A percentile compares a stretch with the other conserved stretches of the same genome.
phyloP scores from a whole-genome alignment of 2,888 invertebrate species.

The Caenorhabditis uteleia region DNA sequence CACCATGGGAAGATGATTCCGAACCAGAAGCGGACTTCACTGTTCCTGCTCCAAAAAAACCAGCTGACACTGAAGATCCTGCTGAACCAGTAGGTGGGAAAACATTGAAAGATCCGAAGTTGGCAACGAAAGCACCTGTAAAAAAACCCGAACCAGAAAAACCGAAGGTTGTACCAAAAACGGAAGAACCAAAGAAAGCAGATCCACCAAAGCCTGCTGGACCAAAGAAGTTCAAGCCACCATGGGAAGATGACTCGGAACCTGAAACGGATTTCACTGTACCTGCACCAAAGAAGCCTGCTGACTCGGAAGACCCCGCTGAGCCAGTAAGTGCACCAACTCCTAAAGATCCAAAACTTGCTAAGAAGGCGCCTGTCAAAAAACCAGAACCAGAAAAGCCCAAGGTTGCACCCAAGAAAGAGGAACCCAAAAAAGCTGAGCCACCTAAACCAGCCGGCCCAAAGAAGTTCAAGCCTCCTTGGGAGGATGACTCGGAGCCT shows the following conservation, averaged over 20 bases:
- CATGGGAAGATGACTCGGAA: conserved; percentile 36
- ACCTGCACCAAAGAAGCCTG: conserved; percentile 26
- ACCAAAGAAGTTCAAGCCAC: conserved; percentile 34
- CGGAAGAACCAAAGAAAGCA: conserved; percentile 9
- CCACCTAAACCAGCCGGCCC: conserved; percentile 6
- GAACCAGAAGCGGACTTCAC: conserved; percentile 42
- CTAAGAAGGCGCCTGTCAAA: conserved; percentile 17
- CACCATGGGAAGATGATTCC: conserved; percentile 31
- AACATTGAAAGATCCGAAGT: conserved; percentile 25
- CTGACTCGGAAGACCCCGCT: conserved; percentile 35
- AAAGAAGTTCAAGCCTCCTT: conserved; percentile 12
- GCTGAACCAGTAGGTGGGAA: conserved; percentile 18
- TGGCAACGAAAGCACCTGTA: conserved; percentile 21
- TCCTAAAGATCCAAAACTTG: conserved; percentile 35
- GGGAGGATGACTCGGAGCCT: conserved; percentile 17
- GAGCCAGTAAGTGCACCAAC: conserved; percentile 31
- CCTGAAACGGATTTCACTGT: conserved; percentile 28
- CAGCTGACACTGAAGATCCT: conserved; percentile 5
- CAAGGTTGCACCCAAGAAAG: conserved; percentile 5
- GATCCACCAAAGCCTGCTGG: conserved; percentile 23
- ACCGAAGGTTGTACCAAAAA: conserved; percentile 27
- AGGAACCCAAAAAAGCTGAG: conserved; percentile 4
- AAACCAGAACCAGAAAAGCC: conserved; percentile 24
- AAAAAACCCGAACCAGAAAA: conserved; percentile 22
- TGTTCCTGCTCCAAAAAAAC: conserved; percentile 16